phyloP scores from a whole-genome alignment of 2,888 invertebrate species.

The Coelogynopora nodosa region DNA sequence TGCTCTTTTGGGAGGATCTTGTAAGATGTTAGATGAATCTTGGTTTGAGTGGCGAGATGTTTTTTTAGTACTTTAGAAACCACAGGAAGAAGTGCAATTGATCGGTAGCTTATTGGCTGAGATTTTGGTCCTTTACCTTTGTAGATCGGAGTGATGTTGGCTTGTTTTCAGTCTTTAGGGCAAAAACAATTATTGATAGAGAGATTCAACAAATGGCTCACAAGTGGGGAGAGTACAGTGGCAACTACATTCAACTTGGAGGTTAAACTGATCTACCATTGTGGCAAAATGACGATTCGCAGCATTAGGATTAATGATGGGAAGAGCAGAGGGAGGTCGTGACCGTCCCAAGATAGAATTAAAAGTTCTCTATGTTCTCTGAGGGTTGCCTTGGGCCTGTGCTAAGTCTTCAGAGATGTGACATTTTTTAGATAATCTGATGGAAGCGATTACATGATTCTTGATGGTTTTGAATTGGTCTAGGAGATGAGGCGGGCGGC shows the following conservation, averaged over 20 bases:
- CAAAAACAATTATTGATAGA: neutral
- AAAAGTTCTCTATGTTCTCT: neutral
- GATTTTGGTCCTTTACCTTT: neutral
- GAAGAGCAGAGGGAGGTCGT: neutral
- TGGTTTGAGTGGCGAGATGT: neutral
- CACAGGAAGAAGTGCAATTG: neutral
- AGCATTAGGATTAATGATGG: neutral
- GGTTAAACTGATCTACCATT: conserved; percentile 6
- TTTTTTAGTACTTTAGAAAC: neutral
- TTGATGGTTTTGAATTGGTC: neutral
- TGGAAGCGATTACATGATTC: neutral
- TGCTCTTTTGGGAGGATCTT: neutral
- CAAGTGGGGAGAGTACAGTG: neutral
- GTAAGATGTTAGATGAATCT: neutral
- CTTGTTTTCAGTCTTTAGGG: neutral
- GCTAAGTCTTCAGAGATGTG: neutral
- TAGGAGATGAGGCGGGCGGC: neutral
- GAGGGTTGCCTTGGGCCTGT: neutral
- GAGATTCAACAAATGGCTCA: neutral
- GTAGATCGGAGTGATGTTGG: neutral
- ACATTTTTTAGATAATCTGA: neutral
- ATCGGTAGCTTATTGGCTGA: neutral
- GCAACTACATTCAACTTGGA: neutral
- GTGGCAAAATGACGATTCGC: neutral
- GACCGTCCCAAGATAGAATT: conserved; percentile 6